Evolutionary conservation across 2,888 invertebrate genomes (phyloP).

Genomic region (Xylota segnis): DNA sequence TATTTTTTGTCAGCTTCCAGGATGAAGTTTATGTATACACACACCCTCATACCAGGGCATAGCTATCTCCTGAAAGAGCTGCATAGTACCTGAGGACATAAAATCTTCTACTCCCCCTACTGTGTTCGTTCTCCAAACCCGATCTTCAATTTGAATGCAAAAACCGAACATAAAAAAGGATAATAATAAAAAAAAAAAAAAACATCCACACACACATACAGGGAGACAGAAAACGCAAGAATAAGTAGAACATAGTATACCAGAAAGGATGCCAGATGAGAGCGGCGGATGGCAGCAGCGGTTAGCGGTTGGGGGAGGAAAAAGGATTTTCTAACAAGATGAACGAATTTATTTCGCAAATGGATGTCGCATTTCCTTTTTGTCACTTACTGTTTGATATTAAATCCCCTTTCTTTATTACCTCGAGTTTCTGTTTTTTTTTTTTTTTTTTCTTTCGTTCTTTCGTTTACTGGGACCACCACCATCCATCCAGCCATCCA

Average conservation of each 20-base stretch:
- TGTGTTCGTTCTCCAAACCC: conserved; percentile 43
- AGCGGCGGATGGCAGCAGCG: conserved; percentile 16
- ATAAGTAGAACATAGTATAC: conserved; percentile 67
- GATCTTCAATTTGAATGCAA: conserved; percentile 77
- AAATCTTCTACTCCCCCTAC: conserved; percentile 26
- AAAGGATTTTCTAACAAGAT: conserved; percentile 75
- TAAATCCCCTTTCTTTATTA: conserved; percentile 71
- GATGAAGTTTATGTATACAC: conserved; percentile 48
- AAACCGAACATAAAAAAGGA: conserved; percentile 76
- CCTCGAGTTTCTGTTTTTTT: conserved; percentile 14
- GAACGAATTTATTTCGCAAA: conserved; percentile 75
- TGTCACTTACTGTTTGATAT: conserved; percentile 76
- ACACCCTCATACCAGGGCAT: not conserved
- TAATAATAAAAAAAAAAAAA: conserved; percentile 63
- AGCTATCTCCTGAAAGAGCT: conserved; percentile 28
- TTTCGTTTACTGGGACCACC: not conserved
- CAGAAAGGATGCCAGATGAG: conserved; percentile 64
- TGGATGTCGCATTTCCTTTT: conserved; percentile 76
- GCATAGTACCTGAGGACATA: conserved; percentile 64
- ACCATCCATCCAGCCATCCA: conserved; percentile 49
- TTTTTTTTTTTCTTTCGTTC: not conserved
- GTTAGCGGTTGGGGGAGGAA: conserved; percentile 17
- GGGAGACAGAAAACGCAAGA: conserved; percentile 38
- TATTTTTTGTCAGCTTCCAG: conserved; percentile 70
- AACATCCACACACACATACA: conserved; percentile 4